A percentile compares a stretch with the other conserved stretches of the same genome.
Evolutionary conservation across 2,113 vertebrate species (phyloP).

Genomic region (Nyctereutes procyonoides): DNA sequence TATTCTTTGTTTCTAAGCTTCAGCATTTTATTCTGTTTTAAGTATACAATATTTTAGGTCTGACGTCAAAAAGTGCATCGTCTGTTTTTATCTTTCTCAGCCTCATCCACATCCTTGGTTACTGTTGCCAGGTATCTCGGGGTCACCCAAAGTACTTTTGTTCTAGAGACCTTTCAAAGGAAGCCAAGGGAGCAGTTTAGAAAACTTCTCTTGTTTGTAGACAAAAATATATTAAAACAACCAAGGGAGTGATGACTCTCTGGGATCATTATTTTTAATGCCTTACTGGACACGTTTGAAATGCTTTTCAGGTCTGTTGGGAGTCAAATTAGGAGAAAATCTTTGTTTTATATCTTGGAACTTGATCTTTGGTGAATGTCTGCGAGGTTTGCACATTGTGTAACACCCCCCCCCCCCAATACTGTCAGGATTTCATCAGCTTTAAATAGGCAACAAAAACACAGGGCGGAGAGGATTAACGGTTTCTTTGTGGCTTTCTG

Average conservation of each 20-base stretch:
- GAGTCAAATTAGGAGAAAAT: slow-evolving; percentile 83
- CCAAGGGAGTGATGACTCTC: slow-evolving; percentile 91
- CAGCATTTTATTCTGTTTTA: slow-evolving; percentile 58
- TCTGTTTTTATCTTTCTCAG: slow-evolving; percentile 78
- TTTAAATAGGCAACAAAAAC: slow-evolving; percentile 32
- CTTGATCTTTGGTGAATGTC: slow-evolving; percentile 81
- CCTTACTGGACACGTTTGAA: slow-evolving; percentile 89
- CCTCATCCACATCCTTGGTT: slow-evolving; percentile 83
- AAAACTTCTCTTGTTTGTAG: slow-evolving; percentile 91
- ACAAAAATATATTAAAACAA: slow-evolving; percentile 92
- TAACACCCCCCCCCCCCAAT: slow-evolving; percentile 66
- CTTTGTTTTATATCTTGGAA: slow-evolving; percentile 83
- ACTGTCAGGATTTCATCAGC: slow-evolving; percentile 63
- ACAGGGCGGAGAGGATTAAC: background rate
- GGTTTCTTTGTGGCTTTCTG: slow-evolving; percentile 58
- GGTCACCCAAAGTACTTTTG: slow-evolving; percentile 88
- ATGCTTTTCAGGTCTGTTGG: slow-evolving; percentile 89
- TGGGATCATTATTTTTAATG: slow-evolving; percentile 91
- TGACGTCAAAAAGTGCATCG: slow-evolving; percentile 69
- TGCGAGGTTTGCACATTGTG: slow-evolving; percentile 81
- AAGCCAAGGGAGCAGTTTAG: slow-evolving; percentile 90
- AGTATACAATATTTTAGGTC: slow-evolving; percentile 69
- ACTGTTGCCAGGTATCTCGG: slow-evolving; percentile 87
- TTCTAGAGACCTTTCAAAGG: slow-evolving; percentile 90
- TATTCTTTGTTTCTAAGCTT: slow-evolving; percentile 55